phyloP scores from a whole-genome alignment of 2,113 vertebrate species.

The Fregata magnificens region DNA sequence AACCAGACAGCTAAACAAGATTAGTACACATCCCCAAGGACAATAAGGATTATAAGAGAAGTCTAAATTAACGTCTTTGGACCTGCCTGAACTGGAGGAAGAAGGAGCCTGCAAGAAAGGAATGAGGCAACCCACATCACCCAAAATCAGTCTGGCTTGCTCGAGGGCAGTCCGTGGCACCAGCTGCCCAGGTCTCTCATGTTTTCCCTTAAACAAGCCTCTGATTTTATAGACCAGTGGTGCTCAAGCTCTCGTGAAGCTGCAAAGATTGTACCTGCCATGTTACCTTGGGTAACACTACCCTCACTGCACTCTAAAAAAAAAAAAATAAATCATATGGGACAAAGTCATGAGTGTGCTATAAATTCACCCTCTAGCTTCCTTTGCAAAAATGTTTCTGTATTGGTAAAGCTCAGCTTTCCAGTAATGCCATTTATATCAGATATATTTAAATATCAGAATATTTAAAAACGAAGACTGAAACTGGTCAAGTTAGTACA shows the following conservation, averaged over 20 bases:
- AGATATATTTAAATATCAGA: too few relatives aligned
- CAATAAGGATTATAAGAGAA: conserved; percentile 23
- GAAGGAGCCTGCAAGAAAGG: neutral
- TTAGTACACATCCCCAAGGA: neutral
- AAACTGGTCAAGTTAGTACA: neutral
- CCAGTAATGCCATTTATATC: neutral
- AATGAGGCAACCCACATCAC: neutral
- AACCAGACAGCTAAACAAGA: neutral
- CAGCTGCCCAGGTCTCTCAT: neutral
- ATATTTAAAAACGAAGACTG: neutral
- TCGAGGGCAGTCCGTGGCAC: neutral
- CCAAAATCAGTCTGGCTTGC: neutral
- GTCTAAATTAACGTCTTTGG: neutral
- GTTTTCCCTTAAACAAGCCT: neutral
- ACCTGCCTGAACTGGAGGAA: neutral
- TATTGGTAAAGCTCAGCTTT: neutral
- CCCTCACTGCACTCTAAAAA: neutral
- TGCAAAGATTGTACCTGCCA: neutral
- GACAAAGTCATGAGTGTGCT: neutral
- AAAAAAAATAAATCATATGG: too few relatives aligned
- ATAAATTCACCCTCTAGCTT: neutral
- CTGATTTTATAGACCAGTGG: neutral
- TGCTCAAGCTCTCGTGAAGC: neutral
- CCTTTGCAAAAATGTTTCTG: neutral
- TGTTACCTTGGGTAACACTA: neutral